phyloP scores from a whole-genome alignment of 2,797 vertebrate genomes.

The Oreochromis grahami region DNA sequence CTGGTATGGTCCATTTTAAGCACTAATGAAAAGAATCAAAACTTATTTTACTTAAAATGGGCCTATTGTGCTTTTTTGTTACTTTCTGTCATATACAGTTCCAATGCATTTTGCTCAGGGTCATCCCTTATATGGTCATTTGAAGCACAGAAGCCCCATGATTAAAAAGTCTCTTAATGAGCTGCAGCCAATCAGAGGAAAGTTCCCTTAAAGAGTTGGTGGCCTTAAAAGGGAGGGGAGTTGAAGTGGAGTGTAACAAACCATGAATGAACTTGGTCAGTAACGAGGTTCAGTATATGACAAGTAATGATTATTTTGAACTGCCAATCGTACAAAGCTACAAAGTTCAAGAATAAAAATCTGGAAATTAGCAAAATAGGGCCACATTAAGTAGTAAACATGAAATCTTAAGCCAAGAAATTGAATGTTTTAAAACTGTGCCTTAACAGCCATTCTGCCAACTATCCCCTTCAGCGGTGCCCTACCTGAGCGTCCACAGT shows the following conservation, averaged over 20 bases:
- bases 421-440: conserved; percentile 14
- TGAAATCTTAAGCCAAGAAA: conserved; percentile 9
- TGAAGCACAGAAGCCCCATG: not conserved
- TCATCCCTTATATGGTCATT: not conserved
- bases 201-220: not conserved
- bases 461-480: conserved; percentile 61
- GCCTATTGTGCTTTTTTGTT: not conserved
- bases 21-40: not conserved
- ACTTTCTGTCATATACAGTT: not conserved
- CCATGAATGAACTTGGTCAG: not conserved
- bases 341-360: not conserved
- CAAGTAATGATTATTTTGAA: not conserved
- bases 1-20: conserved; percentile 62
- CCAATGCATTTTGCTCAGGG: not conserved
- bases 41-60: not conserved
- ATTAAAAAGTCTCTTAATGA: not conserved
- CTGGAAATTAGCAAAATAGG: not conserved
- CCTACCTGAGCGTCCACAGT: conserved; percentile 93
- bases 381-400: not conserved
- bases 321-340: not conserved
- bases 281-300: not conserved
- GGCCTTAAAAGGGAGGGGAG: not conserved
- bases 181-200: not conserved
- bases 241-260: not conserved
- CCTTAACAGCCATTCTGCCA: conserved; percentile 65